Conservation (phyloP, 2,888 invertebrate species). For the Xestia rhomboidea region DNA sequence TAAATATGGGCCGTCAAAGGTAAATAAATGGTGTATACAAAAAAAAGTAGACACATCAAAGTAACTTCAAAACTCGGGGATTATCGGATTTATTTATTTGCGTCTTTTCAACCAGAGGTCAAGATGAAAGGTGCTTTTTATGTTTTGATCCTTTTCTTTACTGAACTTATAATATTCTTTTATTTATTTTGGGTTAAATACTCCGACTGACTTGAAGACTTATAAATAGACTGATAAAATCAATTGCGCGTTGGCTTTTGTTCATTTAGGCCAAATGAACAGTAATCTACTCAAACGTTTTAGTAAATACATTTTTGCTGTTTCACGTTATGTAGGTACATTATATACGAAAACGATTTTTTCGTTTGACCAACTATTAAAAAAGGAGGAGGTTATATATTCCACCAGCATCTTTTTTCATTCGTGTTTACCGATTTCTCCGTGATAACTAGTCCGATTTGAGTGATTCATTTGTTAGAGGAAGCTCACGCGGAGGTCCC, state of each 20-base stretch:
- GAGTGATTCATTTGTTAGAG: too few species aligned
- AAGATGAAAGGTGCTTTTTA: conserved; percentile 73
- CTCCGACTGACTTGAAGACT: conserved; percentile 23
- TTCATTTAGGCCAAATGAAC: neutral
- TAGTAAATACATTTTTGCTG: too few species aligned
- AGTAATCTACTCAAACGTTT: neutral
- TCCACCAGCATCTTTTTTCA: too few species aligned
- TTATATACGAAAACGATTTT: too few species aligned
- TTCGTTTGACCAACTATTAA: too few species aligned
- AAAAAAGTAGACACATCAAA: conserved; percentile 74
- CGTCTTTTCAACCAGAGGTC: conserved; percentile 67
- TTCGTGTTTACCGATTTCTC: too few species aligned
- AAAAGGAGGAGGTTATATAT: too few species aligned
- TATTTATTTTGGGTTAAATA: conserved; percentile 56
- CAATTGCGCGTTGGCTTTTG: conserved; percentile 5
- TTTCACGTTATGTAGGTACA: too few species aligned
- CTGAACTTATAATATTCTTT: conserved; percentile 32
- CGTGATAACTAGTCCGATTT: too few species aligned
- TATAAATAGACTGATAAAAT: conserved; percentile 19
- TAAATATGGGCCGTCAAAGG: conserved; percentile 55
- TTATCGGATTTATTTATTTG: conserved; percentile 79
- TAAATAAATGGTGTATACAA: conserved; percentile 70
- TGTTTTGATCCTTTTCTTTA: conserved; percentile 64
- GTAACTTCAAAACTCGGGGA: conserved; percentile 68
- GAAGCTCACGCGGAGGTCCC: too few species aligned